Conservation (phyloP, 2,797 vertebrate species). For the Neomorphus geoffroyi region DNA sequence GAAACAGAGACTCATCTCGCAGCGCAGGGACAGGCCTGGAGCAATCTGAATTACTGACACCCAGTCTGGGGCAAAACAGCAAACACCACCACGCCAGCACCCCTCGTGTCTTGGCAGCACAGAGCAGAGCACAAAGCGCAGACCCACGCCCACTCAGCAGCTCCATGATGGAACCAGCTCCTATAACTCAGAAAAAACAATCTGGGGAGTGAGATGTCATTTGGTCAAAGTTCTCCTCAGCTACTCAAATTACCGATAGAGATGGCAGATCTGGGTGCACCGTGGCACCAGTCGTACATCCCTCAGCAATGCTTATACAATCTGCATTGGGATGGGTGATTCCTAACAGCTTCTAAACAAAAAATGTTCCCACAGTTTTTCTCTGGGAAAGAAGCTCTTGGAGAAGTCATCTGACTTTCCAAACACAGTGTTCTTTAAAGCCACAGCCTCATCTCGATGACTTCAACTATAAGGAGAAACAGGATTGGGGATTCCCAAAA, state of each 20-base stretch:
- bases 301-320: background rate
- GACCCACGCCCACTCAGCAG: background rate
- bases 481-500: background rate
- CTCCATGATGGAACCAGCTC: background rate
- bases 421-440: background rate
- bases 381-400: background rate
- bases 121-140: background rate
- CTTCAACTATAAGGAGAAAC: background rate
- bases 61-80: background rate
- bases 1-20: background rate
- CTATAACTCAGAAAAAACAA: background rate
- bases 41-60: background rate
- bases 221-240: background rate
- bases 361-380: background rate
- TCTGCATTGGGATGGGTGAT: background rate
- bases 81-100: background rate
- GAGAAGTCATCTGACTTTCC: background rate
- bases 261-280: background rate
- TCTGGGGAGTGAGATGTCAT: background rate
- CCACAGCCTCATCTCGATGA: background rate
- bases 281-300: background rate
- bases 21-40: background rate
- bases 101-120: background rate
- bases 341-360: background rate
- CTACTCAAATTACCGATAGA: background rate